Conservation (phyloP, 1,140 invertebrate genomes). For the Camponotus vicinus region DNA sequence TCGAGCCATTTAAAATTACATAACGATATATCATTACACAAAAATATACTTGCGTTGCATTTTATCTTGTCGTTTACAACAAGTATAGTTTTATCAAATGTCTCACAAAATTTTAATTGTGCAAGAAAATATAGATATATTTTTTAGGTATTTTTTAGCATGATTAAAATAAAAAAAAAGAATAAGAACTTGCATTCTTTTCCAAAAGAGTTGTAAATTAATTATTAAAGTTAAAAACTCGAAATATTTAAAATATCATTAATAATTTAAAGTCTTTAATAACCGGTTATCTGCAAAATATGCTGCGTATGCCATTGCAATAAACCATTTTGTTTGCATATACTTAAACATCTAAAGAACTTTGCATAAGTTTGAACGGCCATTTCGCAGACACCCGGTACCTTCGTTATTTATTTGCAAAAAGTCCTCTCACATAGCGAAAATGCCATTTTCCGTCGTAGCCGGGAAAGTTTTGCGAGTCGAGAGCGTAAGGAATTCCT, state of each 20-base stretch:
- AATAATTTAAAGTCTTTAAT: slow-evolving; percentile 23
- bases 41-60: slow-evolving; percentile 48
- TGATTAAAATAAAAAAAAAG: neutral
- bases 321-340: neutral
- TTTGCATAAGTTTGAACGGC: slow-evolving; percentile 28
- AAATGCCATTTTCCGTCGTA: slow-evolving; percentile 56
- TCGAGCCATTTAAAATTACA: slow-evolving; percentile 56
- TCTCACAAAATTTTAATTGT: neutral
- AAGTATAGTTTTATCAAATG: neutral
- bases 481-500: slow-evolving; percentile 62
- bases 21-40: slow-evolving; percentile 30
- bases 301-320: neutral
- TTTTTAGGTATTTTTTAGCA: too few relatives aligned
- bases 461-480: slow-evolving; percentile 57
- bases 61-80: slow-evolving; percentile 28
- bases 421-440: slow-evolving; percentile 46
- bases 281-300: neutral
- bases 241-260: neutral
- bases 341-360: slow-evolving; percentile 4
- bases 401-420: slow-evolving; percentile 57
- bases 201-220: neutral
- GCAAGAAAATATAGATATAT: too few relatives aligned
- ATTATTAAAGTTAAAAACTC: slow-evolving; percentile 10
- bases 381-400: slow-evolving; percentile 42
- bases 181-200: neutral